Evolutionary conservation across 2,888 invertebrate species (phyloP).

Genomic region (Junonia oenone): DNA sequence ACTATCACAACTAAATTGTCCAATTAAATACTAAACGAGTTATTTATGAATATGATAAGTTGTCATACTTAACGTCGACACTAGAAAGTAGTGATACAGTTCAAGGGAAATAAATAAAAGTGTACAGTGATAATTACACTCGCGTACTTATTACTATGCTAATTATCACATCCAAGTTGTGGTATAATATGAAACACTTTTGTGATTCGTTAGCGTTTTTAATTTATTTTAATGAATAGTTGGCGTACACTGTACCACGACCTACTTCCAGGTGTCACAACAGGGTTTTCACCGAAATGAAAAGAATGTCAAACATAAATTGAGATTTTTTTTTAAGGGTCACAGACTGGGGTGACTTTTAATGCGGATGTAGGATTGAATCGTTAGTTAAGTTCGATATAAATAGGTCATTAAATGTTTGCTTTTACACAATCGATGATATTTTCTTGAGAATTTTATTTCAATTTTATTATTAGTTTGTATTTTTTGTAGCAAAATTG

Average conservation of each 20-base stretch:
- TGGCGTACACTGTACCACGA: conserved; percentile 1
- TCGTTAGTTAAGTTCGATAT: neutral
- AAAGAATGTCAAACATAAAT: conserved; percentile 12
- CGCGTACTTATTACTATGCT: neutral
- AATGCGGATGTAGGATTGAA: neutral
- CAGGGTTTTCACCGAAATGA: conserved; percentile 12
- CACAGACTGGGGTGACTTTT: conserved; percentile 1
- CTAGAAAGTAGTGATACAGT: neutral
- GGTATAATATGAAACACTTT: neutral
- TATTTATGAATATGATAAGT: neutral
- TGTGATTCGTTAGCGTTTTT: neutral
- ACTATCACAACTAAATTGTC: neutral
- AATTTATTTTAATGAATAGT: conserved; percentile 10
- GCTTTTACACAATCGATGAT: neutral
- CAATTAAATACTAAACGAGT: neutral
- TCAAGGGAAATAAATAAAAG: neutral
- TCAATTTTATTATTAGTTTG: too few species aligned
- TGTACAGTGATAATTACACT: neutral
- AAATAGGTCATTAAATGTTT: neutral
- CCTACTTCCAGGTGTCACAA: conserved; percentile 12
- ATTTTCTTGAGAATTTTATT: neutral
- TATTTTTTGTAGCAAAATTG: neutral
- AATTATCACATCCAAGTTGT: neutral
- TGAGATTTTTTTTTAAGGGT: conserved; percentile 8
- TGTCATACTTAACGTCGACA: neutral